Percentiles rank a stretch among this genome's conserved stretches.
Evolutionary conservation across 2,888 invertebrate genomes (phyloP).

Genomic region (Phalera bucephala): DNA sequence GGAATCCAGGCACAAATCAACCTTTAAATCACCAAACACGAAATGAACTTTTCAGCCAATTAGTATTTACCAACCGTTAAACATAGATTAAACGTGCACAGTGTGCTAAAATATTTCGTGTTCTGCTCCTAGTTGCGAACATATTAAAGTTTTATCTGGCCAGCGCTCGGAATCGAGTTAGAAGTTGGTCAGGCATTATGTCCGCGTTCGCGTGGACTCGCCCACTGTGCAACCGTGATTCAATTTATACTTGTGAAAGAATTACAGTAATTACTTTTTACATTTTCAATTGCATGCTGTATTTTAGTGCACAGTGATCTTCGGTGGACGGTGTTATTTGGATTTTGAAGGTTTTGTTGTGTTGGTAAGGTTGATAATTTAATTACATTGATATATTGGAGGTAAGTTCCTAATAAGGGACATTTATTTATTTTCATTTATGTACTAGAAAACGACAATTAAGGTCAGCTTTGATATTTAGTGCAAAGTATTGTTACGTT

Average conservation of each 20-base stretch:
- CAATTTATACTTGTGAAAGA: slow-evolving; percentile 41
- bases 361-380: too few relatives aligned
- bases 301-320: neutral
- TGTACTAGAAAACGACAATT: too few relatives aligned
- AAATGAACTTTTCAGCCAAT: too few relatives aligned
- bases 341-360: too few relatives aligned
- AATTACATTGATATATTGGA: too few relatives aligned
- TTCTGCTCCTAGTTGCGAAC: slow-evolving; percentile 33
- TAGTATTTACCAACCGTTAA: too few relatives aligned
- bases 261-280: slow-evolving; percentile 46
- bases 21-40: too few relatives aligned
- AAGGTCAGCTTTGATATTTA: too few relatives aligned
- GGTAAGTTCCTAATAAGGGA: too few relatives aligned
- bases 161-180: slow-evolving; percentile 50
- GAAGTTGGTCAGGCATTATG: slow-evolving; percentile 45
- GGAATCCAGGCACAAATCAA: too few relatives aligned
- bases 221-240: slow-evolving; percentile 40
- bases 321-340: neutral
- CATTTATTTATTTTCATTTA: too few relatives aligned
- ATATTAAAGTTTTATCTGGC: slow-evolving; percentile 50
- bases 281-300: slow-evolving; percentile 29
- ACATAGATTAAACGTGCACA: slow-evolving; percentile 45
- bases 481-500: too few relatives aligned
- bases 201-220: slow-evolving; percentile 27
- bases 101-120: slow-evolving; percentile 41